Percentiles rank a stretch among this genome's conserved stretches.
phyloP scores from a whole-genome alignment of 2,888 invertebrate species.

The Theretra japonica region DNA sequence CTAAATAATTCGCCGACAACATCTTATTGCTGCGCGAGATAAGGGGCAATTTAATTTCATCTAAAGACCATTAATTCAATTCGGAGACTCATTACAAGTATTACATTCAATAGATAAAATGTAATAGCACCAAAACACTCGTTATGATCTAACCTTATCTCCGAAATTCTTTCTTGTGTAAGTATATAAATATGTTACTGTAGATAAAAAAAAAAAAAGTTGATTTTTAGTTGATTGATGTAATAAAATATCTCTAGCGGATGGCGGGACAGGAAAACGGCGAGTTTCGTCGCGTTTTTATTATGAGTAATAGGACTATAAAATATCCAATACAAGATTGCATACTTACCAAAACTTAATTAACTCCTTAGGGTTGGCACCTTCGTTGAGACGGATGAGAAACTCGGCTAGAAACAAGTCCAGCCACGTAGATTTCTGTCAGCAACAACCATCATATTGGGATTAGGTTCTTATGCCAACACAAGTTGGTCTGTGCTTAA shows the following conservation, averaged over 20 bases:
- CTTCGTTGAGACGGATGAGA: constrained; percentile 84
- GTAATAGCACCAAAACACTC: background rate
- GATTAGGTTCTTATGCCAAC: too few relatives aligned
- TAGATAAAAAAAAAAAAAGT: too few relatives aligned
- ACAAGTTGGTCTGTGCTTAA: background rate
- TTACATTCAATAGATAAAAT: background rate
- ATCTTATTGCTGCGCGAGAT: background rate
- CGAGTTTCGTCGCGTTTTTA: too few relatives aligned
- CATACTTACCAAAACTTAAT: constrained; percentile 85
- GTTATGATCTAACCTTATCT: background rate
- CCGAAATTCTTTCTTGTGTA: too few relatives aligned
- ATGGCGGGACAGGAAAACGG: too few relatives aligned
- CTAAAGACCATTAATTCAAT: background rate
- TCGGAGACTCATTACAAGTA: background rate
- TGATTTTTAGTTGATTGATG: too few relatives aligned
- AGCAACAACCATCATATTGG: background rate
- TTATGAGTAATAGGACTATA: too few relatives aligned
- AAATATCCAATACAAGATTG: background rate
- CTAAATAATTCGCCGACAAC: background rate
- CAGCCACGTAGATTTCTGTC: constrained; percentile 87
- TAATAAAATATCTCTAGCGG: too few relatives aligned
- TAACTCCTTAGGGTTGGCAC: constrained; percentile 82
- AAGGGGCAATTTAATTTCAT: background rate
- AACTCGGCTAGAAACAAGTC: constrained; percentile 87
- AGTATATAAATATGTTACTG: too few relatives aligned